Evolutionary conservation across 2,113 vertebrate species (phyloP).

Genomic region (Lucifuga dentata): DNA sequence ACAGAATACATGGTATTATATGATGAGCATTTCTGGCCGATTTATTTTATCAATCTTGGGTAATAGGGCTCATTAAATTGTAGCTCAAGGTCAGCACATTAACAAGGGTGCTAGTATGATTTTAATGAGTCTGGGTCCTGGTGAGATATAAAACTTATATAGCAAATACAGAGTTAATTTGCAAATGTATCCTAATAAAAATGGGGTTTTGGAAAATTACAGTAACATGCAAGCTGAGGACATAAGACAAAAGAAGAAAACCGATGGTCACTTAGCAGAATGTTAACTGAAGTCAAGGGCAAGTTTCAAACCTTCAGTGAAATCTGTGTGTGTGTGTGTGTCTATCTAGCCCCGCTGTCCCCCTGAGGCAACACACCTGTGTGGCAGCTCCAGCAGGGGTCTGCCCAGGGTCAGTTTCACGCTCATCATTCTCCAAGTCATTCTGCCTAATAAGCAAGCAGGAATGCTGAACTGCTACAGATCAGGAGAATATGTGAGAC

Average conservation of each 20-base stretch:
- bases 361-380: constrained; percentile 70
- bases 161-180: too few species aligned
- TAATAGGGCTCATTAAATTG: neutral
- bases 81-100: neutral
- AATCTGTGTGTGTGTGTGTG: constrained; percentile 8
- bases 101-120: too few species aligned
- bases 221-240: constrained; percentile 6
- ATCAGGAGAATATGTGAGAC: constrained; percentile 27
- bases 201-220: neutral
- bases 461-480: constrained; percentile 58
- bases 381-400: constrained; percentile 39
- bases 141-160: too few species aligned
- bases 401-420: constrained; percentile 51
- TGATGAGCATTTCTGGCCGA: constrained; percentile 20
- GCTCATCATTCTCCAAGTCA: constrained; percentile 53
- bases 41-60: neutral
- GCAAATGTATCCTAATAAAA: neutral
- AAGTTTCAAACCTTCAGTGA: neutral
- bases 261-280: constrained; percentile 5
- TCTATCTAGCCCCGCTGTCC: neutral
- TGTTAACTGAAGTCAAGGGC: constrained; percentile 46
- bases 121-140: constrained; percentile 37
- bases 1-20: neutral
- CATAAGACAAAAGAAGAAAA: too few species aligned
- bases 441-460: constrained; percentile 63